Conservation (phyloP, 2,888 invertebrate species). For the Anticlea derivata region DNA sequence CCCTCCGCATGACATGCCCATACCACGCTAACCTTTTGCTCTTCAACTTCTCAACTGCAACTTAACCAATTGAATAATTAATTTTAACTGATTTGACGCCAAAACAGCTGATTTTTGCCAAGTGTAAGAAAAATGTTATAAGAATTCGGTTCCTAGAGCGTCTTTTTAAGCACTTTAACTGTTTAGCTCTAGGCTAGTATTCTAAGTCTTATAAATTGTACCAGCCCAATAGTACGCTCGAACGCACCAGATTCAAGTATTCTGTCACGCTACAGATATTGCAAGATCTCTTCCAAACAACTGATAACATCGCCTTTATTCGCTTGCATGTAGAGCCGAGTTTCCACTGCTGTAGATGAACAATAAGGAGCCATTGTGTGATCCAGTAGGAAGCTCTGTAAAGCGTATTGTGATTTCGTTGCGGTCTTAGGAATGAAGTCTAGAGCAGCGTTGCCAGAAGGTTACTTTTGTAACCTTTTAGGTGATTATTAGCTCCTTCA, state of each 20-base stretch:
- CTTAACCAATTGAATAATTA: too few species aligned
- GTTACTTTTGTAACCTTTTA: too few species aligned
- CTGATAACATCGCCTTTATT: constrained; percentile 1
- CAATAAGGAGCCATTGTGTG: constrained; percentile 13
- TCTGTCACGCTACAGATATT: constrained; percentile 50
- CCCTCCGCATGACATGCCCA: too few species aligned
- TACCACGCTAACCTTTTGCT: too few species aligned
- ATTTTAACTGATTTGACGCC: too few species aligned
- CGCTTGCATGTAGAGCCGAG: neutral
- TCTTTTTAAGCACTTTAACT: too few species aligned
- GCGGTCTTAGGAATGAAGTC: constrained; percentile 8
- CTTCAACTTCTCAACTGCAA: too few species aligned
- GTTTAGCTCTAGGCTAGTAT: too few species aligned
- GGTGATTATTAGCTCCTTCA: too few species aligned
- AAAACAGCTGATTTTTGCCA: too few species aligned
- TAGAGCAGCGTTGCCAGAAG: neutral
- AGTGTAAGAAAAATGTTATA: too few species aligned
- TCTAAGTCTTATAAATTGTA: constrained; percentile 29
- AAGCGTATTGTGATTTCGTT: constrained; percentile 17
- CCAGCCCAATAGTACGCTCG: constrained; percentile 48
- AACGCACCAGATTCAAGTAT: constrained; percentile 47
- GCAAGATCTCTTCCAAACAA: constrained; percentile 26
- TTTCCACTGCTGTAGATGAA: neutral
- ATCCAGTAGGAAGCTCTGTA: constrained; percentile 14
- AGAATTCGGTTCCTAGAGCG: too few species aligned